Percentiles rank a stretch among this genome's conserved stretches.
Evolutionary conservation across 2,888 invertebrate genomes (phyloP).

Genomic region (Carterocephalus palaemon): DNA sequence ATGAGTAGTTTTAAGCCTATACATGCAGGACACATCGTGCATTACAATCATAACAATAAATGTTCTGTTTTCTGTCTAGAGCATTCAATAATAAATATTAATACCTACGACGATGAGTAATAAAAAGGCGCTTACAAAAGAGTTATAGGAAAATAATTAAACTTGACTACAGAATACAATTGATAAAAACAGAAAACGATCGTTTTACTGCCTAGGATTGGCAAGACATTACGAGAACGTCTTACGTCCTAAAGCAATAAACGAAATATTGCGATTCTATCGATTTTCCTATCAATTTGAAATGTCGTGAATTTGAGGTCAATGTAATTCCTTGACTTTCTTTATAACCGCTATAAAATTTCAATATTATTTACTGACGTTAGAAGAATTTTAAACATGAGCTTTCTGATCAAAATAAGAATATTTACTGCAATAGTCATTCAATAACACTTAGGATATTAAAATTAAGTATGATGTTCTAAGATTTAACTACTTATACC

Average conservation of each 20-base stretch:
- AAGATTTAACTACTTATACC: no score
- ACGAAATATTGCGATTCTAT: constrained; percentile 4
- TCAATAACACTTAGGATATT: constrained; percentile 1
- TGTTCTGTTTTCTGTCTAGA: no score
- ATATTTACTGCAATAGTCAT: not conserved
- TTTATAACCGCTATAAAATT: constrained; percentile 66
- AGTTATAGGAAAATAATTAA: not conserved
- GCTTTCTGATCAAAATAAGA: not conserved
- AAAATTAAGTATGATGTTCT: constrained; percentile 6
- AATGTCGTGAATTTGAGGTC: constrained; percentile 44
- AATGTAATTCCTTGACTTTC: constrained; percentile 40
- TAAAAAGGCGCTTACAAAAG: not conserved
- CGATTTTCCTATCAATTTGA: constrained; percentile 25
- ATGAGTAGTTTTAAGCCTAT: no score
- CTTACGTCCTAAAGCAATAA: not conserved
- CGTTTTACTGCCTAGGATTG: no score
- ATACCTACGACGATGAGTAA: not conserved
- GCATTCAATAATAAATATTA: no score
- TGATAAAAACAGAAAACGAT: no score
- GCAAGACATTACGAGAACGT: not conserved
- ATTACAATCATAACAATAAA: no score
- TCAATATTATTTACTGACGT: constrained; percentile 54
- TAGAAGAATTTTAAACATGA: constrained; percentile 7
- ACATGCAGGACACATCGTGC: no score
- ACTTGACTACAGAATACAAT: not conserved